Base-by-base conservation (phyloP, 2,113 vertebrate genomes). In the Oostethus manadensis region DNA sequence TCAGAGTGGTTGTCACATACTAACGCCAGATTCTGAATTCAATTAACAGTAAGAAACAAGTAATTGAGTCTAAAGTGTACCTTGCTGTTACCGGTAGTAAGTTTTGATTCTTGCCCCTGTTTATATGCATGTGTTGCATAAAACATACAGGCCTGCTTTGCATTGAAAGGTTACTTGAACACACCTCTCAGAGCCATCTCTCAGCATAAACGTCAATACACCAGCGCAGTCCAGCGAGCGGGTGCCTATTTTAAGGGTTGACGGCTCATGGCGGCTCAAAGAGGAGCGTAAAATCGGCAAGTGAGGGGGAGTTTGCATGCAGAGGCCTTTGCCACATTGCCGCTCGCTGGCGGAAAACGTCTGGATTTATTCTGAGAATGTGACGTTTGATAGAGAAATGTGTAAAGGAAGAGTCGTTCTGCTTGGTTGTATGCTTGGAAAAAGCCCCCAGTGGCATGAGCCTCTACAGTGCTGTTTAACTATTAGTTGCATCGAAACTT, bases 311-410 rank as follows among this genome's bases (percentile, higher is more conserved):
- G 82, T 85, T 64, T 74, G 84, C 79, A 69, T 64, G 81, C 83
- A 58, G 80, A 83, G 82, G 86, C 80, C 85, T 81, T 86, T 70
- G 82, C 86, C 84, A 89, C 85, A 84, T 88, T 86, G 83, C 73
- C 83, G 86, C 88, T 88, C 84, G 60, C 85, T 85, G 88, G 86
- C 87, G 85, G 79, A 86, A 87, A 88, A 87, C 85, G 90, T 90
- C 87, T 87, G 88, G 79, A 86, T 89, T 84, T 90, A 90, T 89
- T 91, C 88, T 88, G 82, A 86, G 87, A 89, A 87, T 77, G 79
- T 75, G 75, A 80, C 82, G 74, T 89, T 84, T 84, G 81, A 86
- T 83, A 79, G 86, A 81, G 86, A 83, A 81, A 85, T 80, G 77
- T 84, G 81, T 80, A 79, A 87, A 81, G 85, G 77, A 76, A 72